phyloP scores from a whole-genome alignment of 2,888 invertebrate genomes.

The Caenorhabditis sp. region DNA sequence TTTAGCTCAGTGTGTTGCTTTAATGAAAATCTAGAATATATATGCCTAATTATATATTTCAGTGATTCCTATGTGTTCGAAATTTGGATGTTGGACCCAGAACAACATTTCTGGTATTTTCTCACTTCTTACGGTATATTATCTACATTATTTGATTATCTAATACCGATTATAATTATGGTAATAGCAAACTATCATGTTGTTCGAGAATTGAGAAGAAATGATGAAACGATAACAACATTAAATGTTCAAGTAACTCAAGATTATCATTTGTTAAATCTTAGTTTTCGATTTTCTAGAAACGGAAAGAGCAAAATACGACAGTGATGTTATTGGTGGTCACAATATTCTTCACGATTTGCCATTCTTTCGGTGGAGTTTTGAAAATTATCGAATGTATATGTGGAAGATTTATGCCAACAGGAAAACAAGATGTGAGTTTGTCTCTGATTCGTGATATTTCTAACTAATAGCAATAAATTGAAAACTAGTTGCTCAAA shows the following conservation, averaged over 20 bases:
- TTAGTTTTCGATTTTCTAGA: conserved; percentile 7
- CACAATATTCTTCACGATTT: conserved; percentile 41
- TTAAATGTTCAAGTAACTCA: conserved; percentile 14
- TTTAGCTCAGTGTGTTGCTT: background rate
- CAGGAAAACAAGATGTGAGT: background rate
- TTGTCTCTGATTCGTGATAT: background rate
- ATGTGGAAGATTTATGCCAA: conserved; percentile 22
- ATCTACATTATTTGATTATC: conserved; percentile 33
- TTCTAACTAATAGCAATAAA: too few relatives aligned
- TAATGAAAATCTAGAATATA: too few relatives aligned
- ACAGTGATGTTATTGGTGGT: conserved; percentile 40
- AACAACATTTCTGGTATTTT: conserved; percentile 43
- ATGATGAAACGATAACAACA: conserved; percentile 31
- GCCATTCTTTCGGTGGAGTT: conserved; percentile 36
- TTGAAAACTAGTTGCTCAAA: too few relatives aligned
- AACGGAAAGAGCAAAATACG: conserved; percentile 38
- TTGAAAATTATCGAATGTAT: conserved; percentile 36
- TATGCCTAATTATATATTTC: too few relatives aligned
- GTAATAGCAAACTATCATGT: conserved; percentile 34
- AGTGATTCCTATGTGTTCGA: conserved; percentile 33
- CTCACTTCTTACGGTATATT: conserved; percentile 29
- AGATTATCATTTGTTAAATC: background rate
- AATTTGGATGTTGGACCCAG: conserved; percentile 41
- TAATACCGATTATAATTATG: conserved; percentile 38
- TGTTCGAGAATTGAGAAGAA: conserved; percentile 29